A percentile compares a stretch with the other conserved stretches of the same genome.
phyloP scores from a whole-genome alignment of 2,797 vertebrate species.

The Todus mexicanus region DNA sequence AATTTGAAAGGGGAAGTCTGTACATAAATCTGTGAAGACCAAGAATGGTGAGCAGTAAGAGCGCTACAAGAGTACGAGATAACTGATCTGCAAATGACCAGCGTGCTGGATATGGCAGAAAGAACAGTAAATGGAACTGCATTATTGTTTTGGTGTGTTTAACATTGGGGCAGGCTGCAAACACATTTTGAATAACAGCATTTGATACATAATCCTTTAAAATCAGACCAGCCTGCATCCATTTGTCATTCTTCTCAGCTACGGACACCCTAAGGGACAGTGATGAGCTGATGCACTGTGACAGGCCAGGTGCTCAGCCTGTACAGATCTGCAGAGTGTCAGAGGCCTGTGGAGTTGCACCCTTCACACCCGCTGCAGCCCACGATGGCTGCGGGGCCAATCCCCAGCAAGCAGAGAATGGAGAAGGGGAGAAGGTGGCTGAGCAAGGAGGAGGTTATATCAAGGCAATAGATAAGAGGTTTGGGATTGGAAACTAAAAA shows the following conservation, averaged over 20 bases:
- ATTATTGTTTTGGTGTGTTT: neutral
- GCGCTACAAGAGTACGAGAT: neutral
- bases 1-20: neutral
- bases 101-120: neutral
- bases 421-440: neutral
- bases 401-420: rapidly evolving
- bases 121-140: neutral
- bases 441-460: neutral
- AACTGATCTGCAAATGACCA: neutral
- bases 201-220: neutral
- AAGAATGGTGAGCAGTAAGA: neutral
- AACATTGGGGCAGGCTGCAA: neutral
- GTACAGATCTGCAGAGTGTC: neutral
- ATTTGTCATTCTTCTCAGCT: neutral
- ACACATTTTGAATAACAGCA: neutral
- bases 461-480: neutral
- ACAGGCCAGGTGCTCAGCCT: neutral
- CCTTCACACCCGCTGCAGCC: neutral
- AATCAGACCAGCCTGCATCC: neutral
- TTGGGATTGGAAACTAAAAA: neutral
- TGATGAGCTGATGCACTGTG: neutral
- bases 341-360: neutral
- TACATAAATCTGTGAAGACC: neutral
- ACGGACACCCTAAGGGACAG: neutral
- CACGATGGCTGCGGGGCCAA: rapidly evolving